Conservation (phyloP, 2,888 invertebrate species). For the Pheosia tremula region DNA sequence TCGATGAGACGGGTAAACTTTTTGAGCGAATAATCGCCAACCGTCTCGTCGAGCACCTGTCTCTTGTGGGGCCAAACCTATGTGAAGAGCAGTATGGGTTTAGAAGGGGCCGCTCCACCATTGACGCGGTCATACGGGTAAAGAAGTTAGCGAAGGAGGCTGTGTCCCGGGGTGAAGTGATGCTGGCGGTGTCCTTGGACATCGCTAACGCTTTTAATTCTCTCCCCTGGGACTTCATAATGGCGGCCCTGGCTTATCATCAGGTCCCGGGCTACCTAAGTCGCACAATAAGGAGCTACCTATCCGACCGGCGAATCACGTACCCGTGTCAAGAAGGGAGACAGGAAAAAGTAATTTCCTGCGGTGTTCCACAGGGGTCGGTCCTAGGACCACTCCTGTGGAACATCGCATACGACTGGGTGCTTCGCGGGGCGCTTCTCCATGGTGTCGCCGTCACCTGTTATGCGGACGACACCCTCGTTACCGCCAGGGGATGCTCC, state of each 20-base stretch:
- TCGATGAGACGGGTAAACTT: too few relatives aligned
- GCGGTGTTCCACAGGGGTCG: neutral
- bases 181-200: neutral
- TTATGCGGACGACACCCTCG: neutral
- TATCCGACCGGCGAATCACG: too few relatives aligned
- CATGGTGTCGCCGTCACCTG: neutral
- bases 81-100: too few relatives aligned
- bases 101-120: too few relatives aligned
- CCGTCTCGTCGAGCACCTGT: too few relatives aligned
- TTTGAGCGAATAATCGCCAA: too few relatives aligned
- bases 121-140: too few relatives aligned
- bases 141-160: too few relatives aligned
- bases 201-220: neutral
- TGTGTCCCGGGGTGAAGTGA: too few relatives aligned
- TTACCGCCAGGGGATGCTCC: neutral
- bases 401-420: neutral
- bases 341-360: neutral
- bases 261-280: neutral
- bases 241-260: neutral
- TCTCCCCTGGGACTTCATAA: neutral
- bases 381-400: neutral
- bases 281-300: neutral
- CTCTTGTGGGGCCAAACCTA: too few relatives aligned
- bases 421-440: neutral
- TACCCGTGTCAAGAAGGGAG: neutral